Base-by-base conservation (phyloP, 2,113 vertebrate genomes). In the Hemicordylus capensis region DNA sequence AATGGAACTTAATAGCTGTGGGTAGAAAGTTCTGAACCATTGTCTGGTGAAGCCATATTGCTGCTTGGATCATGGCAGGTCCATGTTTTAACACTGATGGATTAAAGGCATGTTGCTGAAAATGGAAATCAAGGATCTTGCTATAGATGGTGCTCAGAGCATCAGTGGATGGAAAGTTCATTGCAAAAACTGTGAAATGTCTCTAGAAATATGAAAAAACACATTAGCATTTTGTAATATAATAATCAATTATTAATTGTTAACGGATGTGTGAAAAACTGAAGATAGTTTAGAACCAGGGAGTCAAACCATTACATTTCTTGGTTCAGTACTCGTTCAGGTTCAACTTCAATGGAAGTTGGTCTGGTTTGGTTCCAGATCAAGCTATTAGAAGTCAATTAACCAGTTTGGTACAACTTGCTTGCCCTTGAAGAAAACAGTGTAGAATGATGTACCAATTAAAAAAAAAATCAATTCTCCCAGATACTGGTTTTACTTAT, bases 141-240 rank as follows among this genome's bases (percentile, higher is more conserved):
- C 96, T 92, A 56, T 95, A 98, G 93, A 97, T 97, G 28, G 94
- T 96, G 74, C 19, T 89, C 51, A 96, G 93, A 1, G 96, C 94
- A 61, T 96, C 94, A 77, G 76, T 46, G 24, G 95, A 97, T 2
- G 96, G 96, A 26, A 97, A 97, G 89, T 96, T 97, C 87, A 98
- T 96, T 1, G 96, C 95, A 90, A 98, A 96, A 88, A 97, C 96
- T 46, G 96, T 95, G 90, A 98, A 98, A 95, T 96, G 93, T 88
- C 97, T 96, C 97, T 98, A 95, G 74, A 89, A 94, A 90, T 39
- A 89, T 34, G 1, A 79, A 61, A 78, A 74, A 19, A 48, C 24
- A 26, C 24, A 51, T 9, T 64, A 70, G 44, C 54, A 28, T 6
- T 63, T 44, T 79, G 24, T 46, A 28, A 54, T 63, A 39, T 20